Conservation (phyloP, 2,113 vertebrate genomes). For the Columba janthina region DNA sequence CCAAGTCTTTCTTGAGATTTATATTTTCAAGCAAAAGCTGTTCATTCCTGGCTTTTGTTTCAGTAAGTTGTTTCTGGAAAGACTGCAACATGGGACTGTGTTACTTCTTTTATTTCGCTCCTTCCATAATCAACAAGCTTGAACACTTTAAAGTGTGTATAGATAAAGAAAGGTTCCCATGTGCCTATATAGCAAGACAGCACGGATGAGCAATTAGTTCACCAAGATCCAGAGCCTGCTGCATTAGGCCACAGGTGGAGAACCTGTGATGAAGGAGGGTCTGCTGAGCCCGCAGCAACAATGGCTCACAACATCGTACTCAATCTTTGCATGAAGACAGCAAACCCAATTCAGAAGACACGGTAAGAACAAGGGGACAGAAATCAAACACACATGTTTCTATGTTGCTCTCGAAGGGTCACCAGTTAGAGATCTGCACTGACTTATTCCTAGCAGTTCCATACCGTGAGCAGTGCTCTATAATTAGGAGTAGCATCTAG, state of each 20-base stretch:
- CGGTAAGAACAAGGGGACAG: not conserved
- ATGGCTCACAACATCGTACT: not conserved
- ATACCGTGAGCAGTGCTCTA: slow-evolving; percentile 82
- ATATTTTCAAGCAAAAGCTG: slow-evolving; percentile 77
- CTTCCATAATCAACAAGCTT: not conserved
- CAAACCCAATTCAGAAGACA: not conserved
- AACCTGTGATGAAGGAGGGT: not conserved
- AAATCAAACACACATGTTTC: not conserved
- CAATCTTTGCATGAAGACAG: not conserved
- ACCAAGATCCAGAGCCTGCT: not conserved
- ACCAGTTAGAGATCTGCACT: not conserved
- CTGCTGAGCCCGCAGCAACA: not conserved
- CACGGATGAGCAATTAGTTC: not conserved
- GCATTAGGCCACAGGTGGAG: not conserved
- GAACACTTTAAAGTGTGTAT: not conserved
- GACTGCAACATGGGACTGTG: slow-evolving; percentile 66
- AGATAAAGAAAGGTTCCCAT: not conserved
- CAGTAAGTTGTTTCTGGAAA: slow-evolving; percentile 82
- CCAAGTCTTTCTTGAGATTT: slow-evolving; percentile 79
- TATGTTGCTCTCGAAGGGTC: not conserved
- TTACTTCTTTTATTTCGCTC: not conserved
- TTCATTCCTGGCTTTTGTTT: slow-evolving; percentile 75
- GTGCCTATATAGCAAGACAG: not conserved
- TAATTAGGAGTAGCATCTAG: slow-evolving; percentile 72
- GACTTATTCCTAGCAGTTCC: not conserved